These are phyloP conservation scores for Pachyramphus minor DNA, from an alignment of 2,113 vertebrate species.

Conservation along the genomic window DNA sequence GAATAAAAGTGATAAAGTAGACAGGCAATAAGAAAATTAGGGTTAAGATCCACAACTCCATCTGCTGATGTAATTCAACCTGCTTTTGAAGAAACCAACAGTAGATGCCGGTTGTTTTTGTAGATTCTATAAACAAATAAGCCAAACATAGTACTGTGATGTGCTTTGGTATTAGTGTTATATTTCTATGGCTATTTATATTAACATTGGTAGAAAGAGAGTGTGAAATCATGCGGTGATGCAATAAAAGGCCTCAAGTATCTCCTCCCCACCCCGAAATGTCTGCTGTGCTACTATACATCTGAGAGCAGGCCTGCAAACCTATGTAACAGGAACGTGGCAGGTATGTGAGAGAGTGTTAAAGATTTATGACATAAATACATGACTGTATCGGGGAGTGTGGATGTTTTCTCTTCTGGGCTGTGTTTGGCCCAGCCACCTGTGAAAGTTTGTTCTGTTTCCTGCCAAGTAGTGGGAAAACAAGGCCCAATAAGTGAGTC, in stretches of 20 bases:
- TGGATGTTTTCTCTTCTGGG: too few species aligned
- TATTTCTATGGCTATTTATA: not conserved
- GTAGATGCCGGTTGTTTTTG: not conserved
- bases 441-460: too few species aligned
- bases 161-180: not conserved
- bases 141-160: not conserved
- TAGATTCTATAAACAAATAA: not conserved
- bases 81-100: not conserved
- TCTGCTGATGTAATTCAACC: not conserved
- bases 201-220: not conserved
- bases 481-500: too few species aligned
- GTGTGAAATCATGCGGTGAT: not conserved
- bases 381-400: too few species aligned
- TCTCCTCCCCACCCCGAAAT: not conserved
- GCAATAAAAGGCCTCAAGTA: not conserved
- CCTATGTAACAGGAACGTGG: rapidly evolving
- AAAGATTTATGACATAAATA: not conserved
- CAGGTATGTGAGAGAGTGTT: not conserved
- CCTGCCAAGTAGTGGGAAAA: too few species aligned
- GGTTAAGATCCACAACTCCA: not conserved
- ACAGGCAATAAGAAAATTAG: not conserved
- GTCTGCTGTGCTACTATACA: rapidly evolving
- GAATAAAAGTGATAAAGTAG: not conserved
- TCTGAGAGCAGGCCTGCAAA: not conserved
- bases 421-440: too few species aligned